Base-by-base conservation (phyloP, 1,140 invertebrate genomes). In the Heterodera schachtii region DNA sequence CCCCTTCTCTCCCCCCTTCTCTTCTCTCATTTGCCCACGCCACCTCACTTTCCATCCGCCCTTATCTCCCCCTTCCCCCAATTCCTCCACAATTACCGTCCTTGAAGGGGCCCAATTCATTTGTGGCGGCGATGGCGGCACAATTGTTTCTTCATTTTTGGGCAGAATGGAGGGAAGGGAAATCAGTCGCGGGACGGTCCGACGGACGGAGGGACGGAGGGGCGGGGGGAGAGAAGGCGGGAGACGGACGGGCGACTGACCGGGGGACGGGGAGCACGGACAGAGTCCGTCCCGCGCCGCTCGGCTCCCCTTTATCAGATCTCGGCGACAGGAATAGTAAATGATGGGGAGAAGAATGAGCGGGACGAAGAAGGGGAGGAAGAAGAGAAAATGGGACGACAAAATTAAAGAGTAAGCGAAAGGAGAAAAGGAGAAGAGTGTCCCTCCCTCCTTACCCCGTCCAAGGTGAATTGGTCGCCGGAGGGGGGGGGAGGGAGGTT, bases 1-100 rank as follows among this genome's bases (percentile, higher is more conserved):
- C 19, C 19, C 16, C 11, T 2, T 64, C 19, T 13, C 57, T 19
- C 57, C 57, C 57, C 57, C 57, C 8, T 52, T 52, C 11, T 52
- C 11, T 11, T 52, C 49, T 31, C 57, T 64, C 57, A 64, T 52
- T 1, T 52, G 49, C 57, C 57, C 57, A 19, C 16, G 11, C 19
- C 16, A 5, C 16, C 57, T 64, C 19, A 11, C 16, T 13, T 52
- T 19, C 57, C 57, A 13, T 16, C 16, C 16, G 57, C 16, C 16
- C 57, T n/a, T 64, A 64, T 64, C 57, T 64, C 57, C 57, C 16
- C 57, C 57, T 19, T 60, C 5, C 57, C 57, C 9, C 57, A 60
- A 60, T 60, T 60, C 57, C 57, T 60, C 57, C 57, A 60, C 57
- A 60, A 60, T 60, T 60, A 60, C 57, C 57, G 57, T 60, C 57